These are phyloP conservation scores for Urocolius indicus DNA, from an alignment of 2,113 vertebrate genomes.

Conservation along the genomic window DNA sequence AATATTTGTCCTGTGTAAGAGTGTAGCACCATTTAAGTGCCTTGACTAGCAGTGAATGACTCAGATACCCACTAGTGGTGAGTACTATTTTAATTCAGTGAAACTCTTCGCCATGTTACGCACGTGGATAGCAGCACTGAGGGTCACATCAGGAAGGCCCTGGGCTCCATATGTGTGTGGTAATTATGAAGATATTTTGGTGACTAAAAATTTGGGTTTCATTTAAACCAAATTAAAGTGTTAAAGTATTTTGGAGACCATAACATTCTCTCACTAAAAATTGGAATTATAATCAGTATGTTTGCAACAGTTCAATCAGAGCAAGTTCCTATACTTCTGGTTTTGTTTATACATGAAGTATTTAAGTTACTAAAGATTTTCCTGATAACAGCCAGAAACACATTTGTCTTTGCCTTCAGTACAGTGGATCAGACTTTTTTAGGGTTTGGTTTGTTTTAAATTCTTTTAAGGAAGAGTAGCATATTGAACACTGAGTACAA, in stretches of 20 bases:
- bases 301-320: background rate
- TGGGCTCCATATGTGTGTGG: background rate
- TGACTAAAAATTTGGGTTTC: background rate
- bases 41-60: background rate
- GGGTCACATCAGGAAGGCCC: background rate
- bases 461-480: background rate
- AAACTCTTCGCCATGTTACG: background rate
- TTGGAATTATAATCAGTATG: background rate
- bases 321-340: background rate
- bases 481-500: background rate
- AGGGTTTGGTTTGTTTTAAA: background rate
- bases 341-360: background rate
- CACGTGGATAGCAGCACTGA: background rate
- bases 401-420: background rate
- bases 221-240: too few relatives aligned
- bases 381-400: background rate
- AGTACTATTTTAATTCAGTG: background rate
- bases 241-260: background rate
- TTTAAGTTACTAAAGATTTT: background rate
- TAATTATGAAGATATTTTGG: background rate
- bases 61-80: conserved; percentile 6
- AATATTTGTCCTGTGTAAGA: background rate
- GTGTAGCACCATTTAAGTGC: background rate
- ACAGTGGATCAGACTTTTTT: background rate
- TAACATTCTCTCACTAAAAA: background rate